Evolutionary conservation across 2,113 vertebrate species (phyloP).

Genomic region (Lagenorhynchus albirostris): DNA sequence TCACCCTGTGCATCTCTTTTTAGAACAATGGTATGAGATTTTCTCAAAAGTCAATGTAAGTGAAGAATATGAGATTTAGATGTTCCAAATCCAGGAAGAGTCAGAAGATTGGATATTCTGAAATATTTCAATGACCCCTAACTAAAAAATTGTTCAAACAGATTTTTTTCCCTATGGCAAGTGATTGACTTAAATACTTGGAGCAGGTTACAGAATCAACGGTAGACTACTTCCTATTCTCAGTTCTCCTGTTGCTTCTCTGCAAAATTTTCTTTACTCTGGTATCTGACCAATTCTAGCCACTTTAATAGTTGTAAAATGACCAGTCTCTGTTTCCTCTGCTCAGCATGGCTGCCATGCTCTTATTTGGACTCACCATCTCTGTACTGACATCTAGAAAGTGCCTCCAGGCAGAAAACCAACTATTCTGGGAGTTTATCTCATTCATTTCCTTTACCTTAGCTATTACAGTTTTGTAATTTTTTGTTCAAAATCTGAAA

Average conservation of each 20-base stretch:
- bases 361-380: background rate
- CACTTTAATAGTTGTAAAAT: background rate
- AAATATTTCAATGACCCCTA: background rate
- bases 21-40: background rate
- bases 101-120: background rate
- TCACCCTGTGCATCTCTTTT: background rate
- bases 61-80: background rate
- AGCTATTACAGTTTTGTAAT: background rate
- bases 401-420: background rate
- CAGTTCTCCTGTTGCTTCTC: background rate
- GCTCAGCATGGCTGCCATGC: accelerated
- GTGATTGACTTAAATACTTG: background rate
- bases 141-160: background rate
- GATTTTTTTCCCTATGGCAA: background rate
- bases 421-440: background rate
- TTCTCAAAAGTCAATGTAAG: background rate
- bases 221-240: background rate
- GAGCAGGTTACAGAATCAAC: background rate
- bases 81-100: background rate
- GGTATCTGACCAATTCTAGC: background rate
- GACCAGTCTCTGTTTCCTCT: background rate
- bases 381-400: background rate
- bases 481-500: background rate
- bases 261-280: background rate
- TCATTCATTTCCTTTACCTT: background rate